Conservation (phyloP, 2,113 vertebrate genomes). For the Halichoeres trimaculatus region DNA sequence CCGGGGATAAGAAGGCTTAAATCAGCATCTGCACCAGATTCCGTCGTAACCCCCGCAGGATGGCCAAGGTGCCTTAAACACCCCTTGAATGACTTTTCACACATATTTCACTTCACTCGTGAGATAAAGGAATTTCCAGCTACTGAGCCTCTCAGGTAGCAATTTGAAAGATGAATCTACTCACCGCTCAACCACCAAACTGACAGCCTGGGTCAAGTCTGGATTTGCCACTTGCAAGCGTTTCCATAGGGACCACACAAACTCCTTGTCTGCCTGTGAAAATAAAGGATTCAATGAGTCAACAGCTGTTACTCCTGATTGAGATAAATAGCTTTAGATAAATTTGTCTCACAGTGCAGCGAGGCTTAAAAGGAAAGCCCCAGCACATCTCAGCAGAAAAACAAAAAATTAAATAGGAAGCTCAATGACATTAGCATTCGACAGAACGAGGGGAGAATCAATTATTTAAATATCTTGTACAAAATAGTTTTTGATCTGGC, state of each 20-base stretch:
- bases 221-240: constrained; percentile 89
- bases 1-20: constrained; percentile 83
- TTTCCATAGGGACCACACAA: constrained; percentile 97
- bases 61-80: constrained; percentile 72
- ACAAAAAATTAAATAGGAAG: constrained; percentile 60
- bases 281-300: constrained; percentile 49
- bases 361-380: constrained; percentile 24
- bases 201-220: constrained; percentile 90
- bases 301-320: constrained; percentile 41
- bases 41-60: constrained; percentile 76
- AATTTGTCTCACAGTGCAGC: constrained; percentile 27
- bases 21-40: constrained; percentile 82
- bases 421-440: constrained; percentile 74
- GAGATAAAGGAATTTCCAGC: constrained; percentile 70
- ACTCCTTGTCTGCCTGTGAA: constrained; percentile 94
- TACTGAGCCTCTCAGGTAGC: constrained; percentile 71
- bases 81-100: constrained; percentile 74
- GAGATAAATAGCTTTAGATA: constrained; percentile 37
- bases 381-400: constrained; percentile 43
- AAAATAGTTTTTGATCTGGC: constrained; percentile 75
- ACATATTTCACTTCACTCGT: constrained; percentile 67
- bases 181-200: constrained; percentile 92
- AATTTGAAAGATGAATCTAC: constrained; percentile 75
- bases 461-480: constrained; percentile 78
- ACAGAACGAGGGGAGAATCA: constrained; percentile 65